Conservation (phyloP, 2,113 vertebrate genomes). For the Rostratula benghalensis region DNA sequence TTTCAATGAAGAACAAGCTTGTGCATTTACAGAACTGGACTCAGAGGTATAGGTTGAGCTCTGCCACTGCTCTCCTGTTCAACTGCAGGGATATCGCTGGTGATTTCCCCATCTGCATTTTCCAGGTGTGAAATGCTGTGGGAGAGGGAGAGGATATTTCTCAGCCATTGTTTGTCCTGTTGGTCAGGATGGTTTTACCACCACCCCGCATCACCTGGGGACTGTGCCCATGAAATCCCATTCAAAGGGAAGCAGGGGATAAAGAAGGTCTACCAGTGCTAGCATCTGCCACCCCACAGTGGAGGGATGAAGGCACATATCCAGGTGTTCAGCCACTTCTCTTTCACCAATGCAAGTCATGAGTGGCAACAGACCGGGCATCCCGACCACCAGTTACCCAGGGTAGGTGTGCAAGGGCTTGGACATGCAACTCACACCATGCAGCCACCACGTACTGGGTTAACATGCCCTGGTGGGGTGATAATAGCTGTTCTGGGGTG, state of each 20-base stretch:
- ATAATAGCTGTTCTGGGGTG: background rate
- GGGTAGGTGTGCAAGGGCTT: background rate
- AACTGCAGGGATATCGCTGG: background rate
- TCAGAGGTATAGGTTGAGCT: background rate
- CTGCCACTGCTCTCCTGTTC: background rate
- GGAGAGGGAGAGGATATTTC: background rate
- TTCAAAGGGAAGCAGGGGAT: rapidly evolving
- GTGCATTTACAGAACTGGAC: background rate
- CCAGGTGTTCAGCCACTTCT: background rate
- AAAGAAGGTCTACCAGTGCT: rapidly evolving
- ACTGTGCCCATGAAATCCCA: background rate
- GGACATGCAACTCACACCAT: background rate
- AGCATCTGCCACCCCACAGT: background rate
- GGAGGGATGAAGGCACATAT: background rate
- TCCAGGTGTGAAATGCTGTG: background rate
- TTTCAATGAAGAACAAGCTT: background rate
- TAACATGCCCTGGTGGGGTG: rapidly evolving
- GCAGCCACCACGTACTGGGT: background rate
- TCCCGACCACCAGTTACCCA: background rate
- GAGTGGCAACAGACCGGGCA: rapidly evolving
- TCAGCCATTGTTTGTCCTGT: background rate
- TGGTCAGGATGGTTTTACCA: background rate
- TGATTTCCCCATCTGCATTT: background rate
- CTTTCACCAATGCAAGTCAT: background rate
- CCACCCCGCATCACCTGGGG: rapidly evolving